Evolutionary conservation across 1,140 invertebrate genomes (phyloP).

Genomic region (Holcopasites calliopsidis): DNA sequence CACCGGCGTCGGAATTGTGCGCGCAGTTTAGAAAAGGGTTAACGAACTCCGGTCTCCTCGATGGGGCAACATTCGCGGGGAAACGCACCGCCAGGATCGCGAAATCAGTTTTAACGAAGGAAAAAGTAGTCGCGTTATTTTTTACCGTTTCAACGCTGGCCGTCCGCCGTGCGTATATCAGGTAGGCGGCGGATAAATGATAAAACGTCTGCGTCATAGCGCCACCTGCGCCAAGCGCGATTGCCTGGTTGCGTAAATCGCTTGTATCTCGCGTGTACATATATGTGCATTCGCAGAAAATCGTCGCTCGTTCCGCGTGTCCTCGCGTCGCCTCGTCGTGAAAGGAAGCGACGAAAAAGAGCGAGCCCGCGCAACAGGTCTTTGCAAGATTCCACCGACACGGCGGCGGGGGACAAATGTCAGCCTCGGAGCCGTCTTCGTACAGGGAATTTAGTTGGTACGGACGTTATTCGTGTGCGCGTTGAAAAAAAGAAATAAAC

Average conservation of each 20-base stretch:
- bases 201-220: conserved; percentile 64
- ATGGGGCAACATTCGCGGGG: conserved; percentile 31
- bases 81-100: background rate
- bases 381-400: background rate
- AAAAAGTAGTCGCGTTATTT: conserved; percentile 26
- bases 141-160: conserved; percentile 45
- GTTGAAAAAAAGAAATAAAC: too few relatives aligned
- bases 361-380: conserved; percentile 28
- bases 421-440: background rate
- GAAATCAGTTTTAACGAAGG: background rate
- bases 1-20: too few relatives aligned
- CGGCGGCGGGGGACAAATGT: background rate
- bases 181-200: conserved; percentile 45
- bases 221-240: conserved; percentile 58
- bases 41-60: conserved; percentile 37
- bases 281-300: conserved; percentile 33
- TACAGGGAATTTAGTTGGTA: background rate
- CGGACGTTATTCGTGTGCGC: too few relatives aligned
- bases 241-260: conserved; percentile 59
- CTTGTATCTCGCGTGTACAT: background rate
- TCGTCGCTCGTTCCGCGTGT: conserved; percentile 1
- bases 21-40: conserved; percentile 17
- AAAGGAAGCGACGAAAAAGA: conserved; percentile 18
- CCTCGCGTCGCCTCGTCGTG: conserved; percentile 15
- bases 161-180: conserved; percentile 32